Percentiles rank a stretch among this genome's conserved stretches.
These are phyloP conservation scores for Cyanoramphus novaezelandiae DNA, from an alignment of 2,113 vertebrate species.

Conservation along the genomic window DNA sequence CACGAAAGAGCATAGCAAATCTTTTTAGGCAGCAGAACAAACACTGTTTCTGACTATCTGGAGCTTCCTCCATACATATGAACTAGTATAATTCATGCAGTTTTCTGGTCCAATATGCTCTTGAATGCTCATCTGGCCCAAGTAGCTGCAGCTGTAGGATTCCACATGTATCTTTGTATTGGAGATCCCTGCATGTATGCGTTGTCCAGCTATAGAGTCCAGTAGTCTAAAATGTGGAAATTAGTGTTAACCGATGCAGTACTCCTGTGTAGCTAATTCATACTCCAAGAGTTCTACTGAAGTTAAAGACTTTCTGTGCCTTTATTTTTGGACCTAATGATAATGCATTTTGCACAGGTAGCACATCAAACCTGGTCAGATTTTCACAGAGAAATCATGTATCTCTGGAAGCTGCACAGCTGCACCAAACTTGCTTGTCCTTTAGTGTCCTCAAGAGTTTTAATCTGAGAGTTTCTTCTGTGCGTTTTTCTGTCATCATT, in stretches of 20 bases:
- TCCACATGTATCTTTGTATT: neutral
- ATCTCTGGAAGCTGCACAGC: neutral
- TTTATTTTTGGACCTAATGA: neutral
- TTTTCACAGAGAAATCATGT: neutral
- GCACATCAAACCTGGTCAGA: neutral
- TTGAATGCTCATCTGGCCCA: accelerated
- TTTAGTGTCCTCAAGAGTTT: neutral
- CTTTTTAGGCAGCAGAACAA: neutral
- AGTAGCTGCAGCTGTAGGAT: neutral
- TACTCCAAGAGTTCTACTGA: neutral
- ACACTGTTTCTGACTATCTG: neutral
- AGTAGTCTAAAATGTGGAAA: neutral
- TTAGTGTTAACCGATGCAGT: neutral
- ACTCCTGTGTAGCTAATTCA: neutral
- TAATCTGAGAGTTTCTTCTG: neutral
- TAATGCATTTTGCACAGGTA: neutral
- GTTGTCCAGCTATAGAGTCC: neutral
- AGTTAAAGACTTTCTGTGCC: neutral
- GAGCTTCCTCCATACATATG: neutral
- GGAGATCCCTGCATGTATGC: neutral
- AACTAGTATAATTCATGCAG: neutral
- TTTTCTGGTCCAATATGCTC: neutral
- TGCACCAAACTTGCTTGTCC: neutral
- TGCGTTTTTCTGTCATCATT: neutral
- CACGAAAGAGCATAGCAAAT: neutral